Evolutionary conservation across 2,888 invertebrate species (phyloP).

Genomic region (Junonia oenone): DNA sequence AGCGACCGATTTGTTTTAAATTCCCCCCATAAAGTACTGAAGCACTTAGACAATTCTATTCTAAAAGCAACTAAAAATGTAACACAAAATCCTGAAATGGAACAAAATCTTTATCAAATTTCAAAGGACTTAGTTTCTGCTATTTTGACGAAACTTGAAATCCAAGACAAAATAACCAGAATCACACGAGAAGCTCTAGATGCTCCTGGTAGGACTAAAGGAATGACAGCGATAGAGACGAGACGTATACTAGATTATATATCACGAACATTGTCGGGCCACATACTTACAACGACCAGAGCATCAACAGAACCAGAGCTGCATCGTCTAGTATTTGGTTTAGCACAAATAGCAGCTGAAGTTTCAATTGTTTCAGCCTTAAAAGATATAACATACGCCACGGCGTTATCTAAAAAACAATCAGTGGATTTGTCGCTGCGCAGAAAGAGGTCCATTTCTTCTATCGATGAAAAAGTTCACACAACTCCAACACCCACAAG

Average conservation of each 20-base stretch:
- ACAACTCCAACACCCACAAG: constrained; percentile 32
- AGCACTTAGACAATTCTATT: constrained; percentile 60
- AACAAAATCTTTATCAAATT: constrained; percentile 62
- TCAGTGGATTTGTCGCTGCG: constrained; percentile 64
- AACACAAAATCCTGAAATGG: constrained; percentile 65
- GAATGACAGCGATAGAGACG: constrained; percentile 70
- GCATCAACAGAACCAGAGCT: constrained; percentile 70
- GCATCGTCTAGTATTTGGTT: constrained; percentile 66
- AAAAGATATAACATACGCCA: constrained; percentile 66
- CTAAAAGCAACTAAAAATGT: constrained; percentile 61
- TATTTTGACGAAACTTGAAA: constrained; percentile 64
- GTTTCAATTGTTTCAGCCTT: constrained; percentile 68
- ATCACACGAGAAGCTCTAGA: constrained; percentile 67
- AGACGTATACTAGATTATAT: constrained; percentile 69
- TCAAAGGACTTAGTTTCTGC: constrained; percentile 68
- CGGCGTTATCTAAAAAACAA: constrained; percentile 65
- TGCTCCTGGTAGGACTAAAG: constrained; percentile 66
- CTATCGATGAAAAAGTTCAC: constrained; percentile 25
- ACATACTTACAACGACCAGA: constrained; percentile 63
- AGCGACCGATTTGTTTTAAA: constrained; percentile 44
- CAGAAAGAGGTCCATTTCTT: constrained; percentile 50
- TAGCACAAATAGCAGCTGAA: constrained; percentile 72
- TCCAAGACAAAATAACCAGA: constrained; percentile 71
- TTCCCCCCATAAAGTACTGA: constrained; percentile 58
- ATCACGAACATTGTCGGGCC: constrained; percentile 64